Percentiles rank a stretch among this genome's conserved stretches.
phyloP scores from a whole-genome alignment of 2,888 invertebrate genomes.

The Pseudeuparius sepicola region DNA sequence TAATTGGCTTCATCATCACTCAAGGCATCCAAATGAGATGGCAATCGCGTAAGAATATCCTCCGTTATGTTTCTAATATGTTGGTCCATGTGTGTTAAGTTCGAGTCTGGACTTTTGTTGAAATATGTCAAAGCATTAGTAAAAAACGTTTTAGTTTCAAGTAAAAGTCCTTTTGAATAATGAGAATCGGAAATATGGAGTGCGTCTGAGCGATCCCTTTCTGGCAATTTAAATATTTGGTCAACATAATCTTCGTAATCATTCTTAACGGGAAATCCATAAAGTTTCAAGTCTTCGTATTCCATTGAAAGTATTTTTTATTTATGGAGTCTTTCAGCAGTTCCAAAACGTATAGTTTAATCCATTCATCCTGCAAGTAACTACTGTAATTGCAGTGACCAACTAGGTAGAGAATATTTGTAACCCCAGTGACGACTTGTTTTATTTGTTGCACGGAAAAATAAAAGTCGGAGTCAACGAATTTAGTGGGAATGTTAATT shows the following conservation, averaged over 20 bases:
- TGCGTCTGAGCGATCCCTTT: no score
- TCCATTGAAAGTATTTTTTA: slow-evolving; percentile 37
- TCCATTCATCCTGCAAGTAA: slow-evolving; percentile 47
- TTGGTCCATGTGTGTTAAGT: no score
- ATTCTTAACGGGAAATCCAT: slow-evolving; percentile 36
- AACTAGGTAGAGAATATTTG: slow-evolving; percentile 43
- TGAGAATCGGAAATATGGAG: no score
- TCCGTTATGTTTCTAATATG: not conserved
- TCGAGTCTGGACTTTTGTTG: slow-evolving; percentile 1
- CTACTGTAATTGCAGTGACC: slow-evolving; percentile 57
- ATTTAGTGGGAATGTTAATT: slow-evolving; percentile 49
- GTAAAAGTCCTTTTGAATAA: no score
- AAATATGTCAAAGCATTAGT: not conserved
- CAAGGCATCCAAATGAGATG: no score
- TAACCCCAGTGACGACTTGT: slow-evolving; percentile 43
- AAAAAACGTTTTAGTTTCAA: no score
- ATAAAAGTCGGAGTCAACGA: slow-evolving; percentile 50
- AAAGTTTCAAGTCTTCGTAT: slow-evolving; percentile 32
- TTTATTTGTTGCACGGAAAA: slow-evolving; percentile 49
- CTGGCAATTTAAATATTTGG: slow-evolving; percentile 43
- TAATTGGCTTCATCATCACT: no score
- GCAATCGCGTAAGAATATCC: no score
- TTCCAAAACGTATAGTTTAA: slow-evolving; percentile 43
- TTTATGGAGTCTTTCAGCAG: slow-evolving; percentile 47
- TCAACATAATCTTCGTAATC: slow-evolving; percentile 38